phyloP scores from a whole-genome alignment of 2,797 vertebrate species.

The Paratrypauchen microcephalus region DNA sequence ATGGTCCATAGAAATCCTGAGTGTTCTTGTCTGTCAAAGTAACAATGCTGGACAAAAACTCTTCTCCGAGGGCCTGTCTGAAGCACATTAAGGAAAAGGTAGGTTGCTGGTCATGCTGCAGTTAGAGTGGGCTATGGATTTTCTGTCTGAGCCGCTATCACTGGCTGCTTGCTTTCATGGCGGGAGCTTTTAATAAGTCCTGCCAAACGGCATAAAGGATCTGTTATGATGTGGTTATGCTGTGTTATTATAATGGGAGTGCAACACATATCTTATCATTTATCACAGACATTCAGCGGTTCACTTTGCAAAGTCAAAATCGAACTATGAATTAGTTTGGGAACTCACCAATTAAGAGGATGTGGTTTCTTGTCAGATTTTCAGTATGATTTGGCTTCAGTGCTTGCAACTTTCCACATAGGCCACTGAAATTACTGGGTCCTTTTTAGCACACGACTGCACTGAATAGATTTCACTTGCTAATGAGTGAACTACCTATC shows the following conservation, averaged over 20 bases:
- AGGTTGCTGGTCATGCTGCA: conserved; percentile 33
- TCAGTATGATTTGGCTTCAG: conserved; percentile 36
- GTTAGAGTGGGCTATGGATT: conserved; percentile 59
- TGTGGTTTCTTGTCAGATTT: conserved; percentile 50
- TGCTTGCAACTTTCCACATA: conserved; percentile 19
- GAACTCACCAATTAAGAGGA: conserved; percentile 51
- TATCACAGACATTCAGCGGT: conserved; percentile 48
- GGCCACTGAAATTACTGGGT: conserved; percentile 39
- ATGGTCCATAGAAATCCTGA: conserved; percentile 15
- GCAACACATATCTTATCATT: conserved; percentile 51
- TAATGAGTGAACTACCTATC: conserved; percentile 62
- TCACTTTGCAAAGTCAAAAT: conserved; percentile 34
- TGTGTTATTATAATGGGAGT: conserved; percentile 49
- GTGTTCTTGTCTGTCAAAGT: conserved; percentile 50
- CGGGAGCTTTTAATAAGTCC: conserved; percentile 55
- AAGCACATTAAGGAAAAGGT: conserved; percentile 46
- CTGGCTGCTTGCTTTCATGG: conserved; percentile 57
- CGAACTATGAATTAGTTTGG: conserved; percentile 43
- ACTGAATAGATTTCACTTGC: conserved; percentile 64
- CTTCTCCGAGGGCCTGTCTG: conserved; percentile 42
- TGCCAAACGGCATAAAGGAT: conserved; percentile 47
- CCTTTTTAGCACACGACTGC: conserved; percentile 38
- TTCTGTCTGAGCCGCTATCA: conserved; percentile 53
- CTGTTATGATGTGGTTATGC: conserved; percentile 58
- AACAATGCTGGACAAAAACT: conserved; percentile 52